These are phyloP conservation scores for Myotis vivesi DNA, from an alignment of 2,797 vertebrate genomes.

Conservation along the genomic window DNA sequence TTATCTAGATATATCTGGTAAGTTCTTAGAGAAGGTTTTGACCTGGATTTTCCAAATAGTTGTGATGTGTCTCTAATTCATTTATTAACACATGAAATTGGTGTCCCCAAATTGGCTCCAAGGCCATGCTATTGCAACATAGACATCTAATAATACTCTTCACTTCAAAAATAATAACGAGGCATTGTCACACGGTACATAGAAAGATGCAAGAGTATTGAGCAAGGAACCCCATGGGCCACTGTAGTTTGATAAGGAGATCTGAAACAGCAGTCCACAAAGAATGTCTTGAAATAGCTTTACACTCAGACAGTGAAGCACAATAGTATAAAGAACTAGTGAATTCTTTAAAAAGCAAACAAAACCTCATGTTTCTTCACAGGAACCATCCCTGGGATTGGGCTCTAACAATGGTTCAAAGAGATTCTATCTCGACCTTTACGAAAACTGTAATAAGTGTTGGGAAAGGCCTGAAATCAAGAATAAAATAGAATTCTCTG, in stretches of 20 bases:
- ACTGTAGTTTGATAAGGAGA: constrained; percentile 66
- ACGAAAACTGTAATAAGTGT: constrained; percentile 67
- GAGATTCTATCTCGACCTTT: constrained; percentile 69
- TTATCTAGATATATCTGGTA: not conserved
- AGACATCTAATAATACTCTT: constrained; percentile 43
- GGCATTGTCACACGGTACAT: constrained; percentile 49
- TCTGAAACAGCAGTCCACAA: constrained; percentile 74
- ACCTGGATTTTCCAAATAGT: constrained; percentile 29
- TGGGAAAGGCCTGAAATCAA: constrained; percentile 52
- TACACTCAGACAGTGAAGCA: constrained; percentile 71
- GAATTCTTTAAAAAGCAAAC: constrained; percentile 77
- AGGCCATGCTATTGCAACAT: not conserved
- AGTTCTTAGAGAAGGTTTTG: not conserved
- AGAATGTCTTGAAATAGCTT: constrained; percentile 79
- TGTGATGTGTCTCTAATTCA: not conserved
- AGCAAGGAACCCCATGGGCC: constrained; percentile 57
- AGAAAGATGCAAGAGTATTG: constrained; percentile 51
- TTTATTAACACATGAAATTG: constrained; percentile 14
- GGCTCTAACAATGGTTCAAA: constrained; percentile 75
- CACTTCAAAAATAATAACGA: constrained; percentile 63
- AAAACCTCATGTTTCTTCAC: constrained; percentile 79
- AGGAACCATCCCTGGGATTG: constrained; percentile 63
- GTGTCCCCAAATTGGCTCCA: not conserved
- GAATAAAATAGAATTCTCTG: constrained; percentile 61
- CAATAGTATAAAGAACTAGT: constrained; percentile 75